A percentile compares a stretch with the other conserved stretches of the same genome.
Evolutionary conservation across 2,888 invertebrate species (phyloP).

Genomic region (Drosophila gaucha): DNA sequence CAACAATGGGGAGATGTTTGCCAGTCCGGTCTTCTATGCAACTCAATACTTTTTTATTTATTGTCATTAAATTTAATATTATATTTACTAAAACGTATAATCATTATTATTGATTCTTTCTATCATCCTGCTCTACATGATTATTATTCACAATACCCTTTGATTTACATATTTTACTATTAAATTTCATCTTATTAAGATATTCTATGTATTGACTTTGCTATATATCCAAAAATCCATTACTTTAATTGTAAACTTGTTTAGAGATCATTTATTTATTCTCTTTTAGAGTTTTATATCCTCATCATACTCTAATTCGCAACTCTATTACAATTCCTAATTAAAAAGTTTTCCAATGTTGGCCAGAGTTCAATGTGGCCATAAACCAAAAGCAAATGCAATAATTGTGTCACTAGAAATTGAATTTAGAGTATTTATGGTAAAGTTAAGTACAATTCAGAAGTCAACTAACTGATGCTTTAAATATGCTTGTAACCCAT

Average conservation of each 20-base stretch:
- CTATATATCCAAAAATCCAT: neutral
- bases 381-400: neutral
- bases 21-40: too few species aligned
- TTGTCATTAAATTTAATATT: too few species aligned
- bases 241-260: neutral
- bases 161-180: too few species aligned
- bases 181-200: too few species aligned
- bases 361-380: constrained; percentile 6
- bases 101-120: too few species aligned
- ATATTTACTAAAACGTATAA: too few species aligned
- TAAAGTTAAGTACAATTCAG: neutral
- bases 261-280: neutral
- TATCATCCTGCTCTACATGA: too few species aligned
- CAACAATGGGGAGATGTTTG: too few species aligned
- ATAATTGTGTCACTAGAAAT: neutral
- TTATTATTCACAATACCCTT: too few species aligned
- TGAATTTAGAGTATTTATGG: neutral
- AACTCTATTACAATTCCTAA: neutral
- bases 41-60: too few species aligned
- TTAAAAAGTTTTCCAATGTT: neutral
- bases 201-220: too few species aligned
- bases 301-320: neutral
- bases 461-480: neutral
- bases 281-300: neutral
- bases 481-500: neutral